These are phyloP conservation scores for Glyphotaelius pellucidus DNA, from an alignment of 2,888 invertebrate genomes.

Conservation along the genomic window DNA sequence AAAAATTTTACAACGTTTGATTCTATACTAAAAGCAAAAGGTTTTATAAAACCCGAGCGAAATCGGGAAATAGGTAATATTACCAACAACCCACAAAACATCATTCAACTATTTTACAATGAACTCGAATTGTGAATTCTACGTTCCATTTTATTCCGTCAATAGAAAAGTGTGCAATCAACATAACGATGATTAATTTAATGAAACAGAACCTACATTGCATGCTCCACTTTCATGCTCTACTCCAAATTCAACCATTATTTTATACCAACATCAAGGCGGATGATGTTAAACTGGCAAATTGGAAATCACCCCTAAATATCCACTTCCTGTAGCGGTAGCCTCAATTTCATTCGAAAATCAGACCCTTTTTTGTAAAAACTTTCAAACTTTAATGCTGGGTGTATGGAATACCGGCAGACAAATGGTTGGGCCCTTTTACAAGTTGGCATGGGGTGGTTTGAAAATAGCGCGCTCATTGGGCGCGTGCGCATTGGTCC, in stretches of 20 bases:
- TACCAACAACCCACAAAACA: no score
- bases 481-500: slow-evolving; percentile 4
- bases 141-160: no score
- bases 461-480: neutral
- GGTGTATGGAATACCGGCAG: neutral
- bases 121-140: no score
- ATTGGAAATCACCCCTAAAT: neutral
- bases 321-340: neutral
- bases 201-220: no score
- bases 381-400: neutral
- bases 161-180: no score
- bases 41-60: no score
- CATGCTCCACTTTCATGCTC: no score
- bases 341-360: neutral
- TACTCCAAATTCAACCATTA: neutral
- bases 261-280: neutral
- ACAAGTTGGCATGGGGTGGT: neutral
- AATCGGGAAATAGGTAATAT: no score
- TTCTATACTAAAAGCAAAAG: no score
- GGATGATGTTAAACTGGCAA: slow-evolving; percentile 11
- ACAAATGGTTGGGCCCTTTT: neutral
- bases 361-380: neutral
- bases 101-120: no score
- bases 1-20: no score
- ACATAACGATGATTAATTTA: no score